Conservation (phyloP, 2,888 invertebrate species). For the Drosophila monieri region DNA sequence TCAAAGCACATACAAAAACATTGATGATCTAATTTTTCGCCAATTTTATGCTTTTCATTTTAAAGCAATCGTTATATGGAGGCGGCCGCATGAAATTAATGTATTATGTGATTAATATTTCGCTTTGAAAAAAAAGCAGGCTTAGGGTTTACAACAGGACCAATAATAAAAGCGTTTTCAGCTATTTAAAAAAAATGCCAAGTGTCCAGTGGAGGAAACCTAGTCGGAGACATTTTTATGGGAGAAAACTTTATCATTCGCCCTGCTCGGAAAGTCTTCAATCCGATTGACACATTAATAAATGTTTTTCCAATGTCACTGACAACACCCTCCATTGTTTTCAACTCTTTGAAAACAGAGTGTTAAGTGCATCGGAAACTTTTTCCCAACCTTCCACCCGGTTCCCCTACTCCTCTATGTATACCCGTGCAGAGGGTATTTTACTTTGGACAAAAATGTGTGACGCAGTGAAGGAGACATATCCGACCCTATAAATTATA, state of each 20-base stretch:
- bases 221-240: conserved; percentile 6
- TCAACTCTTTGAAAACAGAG: conserved; percentile 48
- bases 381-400: conserved; percentile 16
- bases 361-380: conserved; percentile 76
- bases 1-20: too few species aligned
- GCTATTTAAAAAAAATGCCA: not conserved
- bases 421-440: too few species aligned
- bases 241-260: conserved; percentile 35
- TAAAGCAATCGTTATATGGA: too few species aligned
- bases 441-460: too few species aligned
- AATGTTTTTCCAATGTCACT: conserved; percentile 67
- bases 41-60: too few species aligned
- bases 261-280: conserved; percentile 35
- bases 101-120: not conserved
- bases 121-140: too few species aligned
- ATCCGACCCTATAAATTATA: too few species aligned
- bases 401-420: conserved; percentile 5
- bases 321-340: conserved; percentile 58
- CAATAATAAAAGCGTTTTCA: not conserved
- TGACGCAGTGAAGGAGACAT: too few species aligned
- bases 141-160: too few species aligned
- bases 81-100: not conserved
- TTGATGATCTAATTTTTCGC: too few species aligned
- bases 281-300: conserved; percentile 77
- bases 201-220: not conserved